phyloP scores from a whole-genome alignment of 2,888 invertebrate genomes.

The Emmelina monodactyla region DNA sequence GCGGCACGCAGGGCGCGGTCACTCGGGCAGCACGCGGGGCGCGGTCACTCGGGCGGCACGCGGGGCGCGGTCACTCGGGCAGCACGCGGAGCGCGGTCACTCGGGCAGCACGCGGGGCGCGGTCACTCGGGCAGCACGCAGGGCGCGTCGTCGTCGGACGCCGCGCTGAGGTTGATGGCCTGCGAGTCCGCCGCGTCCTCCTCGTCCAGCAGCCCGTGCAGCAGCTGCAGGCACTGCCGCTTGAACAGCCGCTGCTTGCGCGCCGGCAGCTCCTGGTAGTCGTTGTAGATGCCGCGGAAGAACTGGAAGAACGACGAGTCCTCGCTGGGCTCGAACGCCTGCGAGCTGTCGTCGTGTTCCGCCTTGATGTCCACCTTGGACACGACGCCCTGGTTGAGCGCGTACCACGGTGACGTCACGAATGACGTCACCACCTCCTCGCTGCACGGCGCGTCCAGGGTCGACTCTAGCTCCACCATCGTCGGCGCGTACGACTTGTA shows the following conservation, averaged over 20 bases:
- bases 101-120: too few species aligned
- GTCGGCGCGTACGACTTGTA: conserved; percentile 27
- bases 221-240: conserved; percentile 34
- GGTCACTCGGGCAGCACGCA: not conserved
- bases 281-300: conserved; percentile 45
- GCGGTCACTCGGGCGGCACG: too few species aligned
- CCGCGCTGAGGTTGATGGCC: conserved; percentile 21
- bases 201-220: conserved; percentile 44
- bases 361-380: conserved; percentile 27
- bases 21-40: too few species aligned
- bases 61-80: too few species aligned
- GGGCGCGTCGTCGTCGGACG: conserved; percentile 11
- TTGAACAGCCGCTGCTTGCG: conserved; percentile 37
- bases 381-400: conserved; percentile 2
- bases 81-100: too few species aligned
- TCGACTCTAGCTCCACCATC: conserved; percentile 23
- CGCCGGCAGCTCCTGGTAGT: conserved; percentile 37
- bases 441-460: conserved; percentile 8
- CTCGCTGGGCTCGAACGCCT: conserved; percentile 37
- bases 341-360: conserved; percentile 26
- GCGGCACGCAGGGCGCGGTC: too few species aligned
- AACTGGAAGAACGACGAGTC: conserved; percentile 48
- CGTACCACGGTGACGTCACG: conserved; percentile 19
- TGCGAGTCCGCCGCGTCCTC: conserved; percentile 23
- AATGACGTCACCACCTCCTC: conserved; percentile 20